Conservation (phyloP, 2,888 invertebrate species). For the Dolichopus griseipennis region DNA sequence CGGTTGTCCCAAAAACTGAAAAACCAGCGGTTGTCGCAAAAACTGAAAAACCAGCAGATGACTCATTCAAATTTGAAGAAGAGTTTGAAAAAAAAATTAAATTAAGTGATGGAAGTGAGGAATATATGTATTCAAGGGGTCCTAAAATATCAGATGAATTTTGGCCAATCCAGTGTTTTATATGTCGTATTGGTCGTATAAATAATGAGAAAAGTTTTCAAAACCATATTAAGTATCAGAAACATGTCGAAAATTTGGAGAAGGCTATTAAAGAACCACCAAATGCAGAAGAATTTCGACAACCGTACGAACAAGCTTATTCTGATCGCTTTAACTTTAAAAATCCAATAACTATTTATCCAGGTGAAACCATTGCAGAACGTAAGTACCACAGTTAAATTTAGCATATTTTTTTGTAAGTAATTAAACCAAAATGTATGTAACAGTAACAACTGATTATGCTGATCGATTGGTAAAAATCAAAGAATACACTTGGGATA, state of each 20-base stretch:
- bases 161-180: constrained; percentile 21
- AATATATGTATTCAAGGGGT: constrained; percentile 18
- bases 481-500: neutral
- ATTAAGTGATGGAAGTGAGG: constrained; percentile 16
- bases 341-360: constrained; percentile 18
- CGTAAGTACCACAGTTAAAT: constrained; percentile 12
- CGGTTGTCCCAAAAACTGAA: too few species aligned
- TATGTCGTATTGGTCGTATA: constrained; percentile 18
- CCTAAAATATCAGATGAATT: constrained; percentile 19
- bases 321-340: neutral
- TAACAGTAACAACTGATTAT: neutral
- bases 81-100: constrained; percentile 13
- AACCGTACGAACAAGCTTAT: constrained; percentile 16
- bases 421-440: neutral
- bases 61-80: neutral
- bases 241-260: constrained; percentile 10
- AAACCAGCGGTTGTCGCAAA: too few species aligned
- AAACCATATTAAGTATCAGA: constrained; percentile 14
- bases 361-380: constrained; percentile 20
- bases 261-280: constrained; percentile 9
- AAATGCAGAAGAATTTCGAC: constrained; percentile 14
- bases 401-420: neutral
- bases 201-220: constrained; percentile 13
- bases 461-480: constrained; percentile 5
- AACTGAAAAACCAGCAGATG: neutral